Evolutionary conservation across 35 echinoderm and acorn worm species (phyloP).

Genomic region (Amphiura filiformis): DNA sequence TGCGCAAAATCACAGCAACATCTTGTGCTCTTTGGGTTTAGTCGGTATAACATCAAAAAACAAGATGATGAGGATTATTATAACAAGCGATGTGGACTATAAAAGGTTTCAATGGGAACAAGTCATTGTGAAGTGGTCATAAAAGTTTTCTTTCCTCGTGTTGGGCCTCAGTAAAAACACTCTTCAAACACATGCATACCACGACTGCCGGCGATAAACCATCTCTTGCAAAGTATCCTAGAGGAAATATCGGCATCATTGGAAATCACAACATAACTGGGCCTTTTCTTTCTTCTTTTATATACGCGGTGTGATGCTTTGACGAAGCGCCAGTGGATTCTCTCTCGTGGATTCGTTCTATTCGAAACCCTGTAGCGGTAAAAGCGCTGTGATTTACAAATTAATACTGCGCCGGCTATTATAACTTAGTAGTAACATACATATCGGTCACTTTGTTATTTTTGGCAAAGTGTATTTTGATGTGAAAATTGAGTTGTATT

Average conservation of each 20-base stretch:
- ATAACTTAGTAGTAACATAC: background rate
- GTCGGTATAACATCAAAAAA: background rate
- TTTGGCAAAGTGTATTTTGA: background rate
- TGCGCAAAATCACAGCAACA: background rate
- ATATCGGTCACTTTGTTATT: background rate
- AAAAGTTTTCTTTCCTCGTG: background rate
- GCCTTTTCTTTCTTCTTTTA: too few relatives aligned
- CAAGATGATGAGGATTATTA: background rate
- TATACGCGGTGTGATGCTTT: too few relatives aligned
- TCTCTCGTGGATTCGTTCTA: background rate
- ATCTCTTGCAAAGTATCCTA: background rate
- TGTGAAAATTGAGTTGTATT: background rate
- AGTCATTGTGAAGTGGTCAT: background rate
- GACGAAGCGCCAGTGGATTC: too few relatives aligned
- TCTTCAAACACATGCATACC: background rate
- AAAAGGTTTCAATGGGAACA: background rate
- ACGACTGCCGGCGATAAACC: background rate
- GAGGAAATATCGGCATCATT: background rate
- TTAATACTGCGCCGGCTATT: background rate
- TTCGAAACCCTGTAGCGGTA: background rate
- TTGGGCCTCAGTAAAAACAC: background rate
- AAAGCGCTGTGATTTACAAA: background rate
- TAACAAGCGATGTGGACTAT: background rate
- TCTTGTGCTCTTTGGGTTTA: background rate
- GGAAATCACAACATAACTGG: background rate